These are phyloP conservation scores for Acrobasis suavella DNA, from an alignment of 2,888 invertebrate genomes.

Conservation along the genomic window DNA sequence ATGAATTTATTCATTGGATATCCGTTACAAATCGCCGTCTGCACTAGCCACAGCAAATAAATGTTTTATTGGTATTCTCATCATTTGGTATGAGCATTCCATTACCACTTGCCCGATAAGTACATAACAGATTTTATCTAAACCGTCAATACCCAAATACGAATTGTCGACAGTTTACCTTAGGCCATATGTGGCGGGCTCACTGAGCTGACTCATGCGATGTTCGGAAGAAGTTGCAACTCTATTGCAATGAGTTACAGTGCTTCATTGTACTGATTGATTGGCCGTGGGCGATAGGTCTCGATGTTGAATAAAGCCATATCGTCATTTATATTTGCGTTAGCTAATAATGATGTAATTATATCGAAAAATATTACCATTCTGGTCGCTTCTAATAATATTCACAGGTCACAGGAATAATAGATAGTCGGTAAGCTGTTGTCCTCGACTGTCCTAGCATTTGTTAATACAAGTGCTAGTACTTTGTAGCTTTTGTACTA, in stretches of 20 bases:
- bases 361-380: background rate
- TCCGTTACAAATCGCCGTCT: conserved; percentile 3
- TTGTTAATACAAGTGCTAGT: too few relatives aligned
- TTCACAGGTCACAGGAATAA: background rate
- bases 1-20: background rate
- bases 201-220: conserved; percentile 60
- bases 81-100: conserved; percentile 29
- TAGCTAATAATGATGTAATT: conserved; percentile 8
- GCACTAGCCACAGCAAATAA: conserved; percentile 3
- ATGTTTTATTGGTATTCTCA: conserved; percentile 22
- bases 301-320: conserved; percentile 12
- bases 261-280: conserved; percentile 7
- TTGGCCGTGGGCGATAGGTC: conserved; percentile 52
- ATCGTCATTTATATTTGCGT: conserved; percentile 2
- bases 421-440: too few relatives aligned
- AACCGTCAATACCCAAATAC: conserved; percentile 61
- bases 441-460: too few relatives aligned
- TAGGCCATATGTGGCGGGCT: conserved; percentile 53
- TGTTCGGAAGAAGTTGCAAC: conserved; percentile 37
- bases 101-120: conserved; percentile 32
- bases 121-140: conserved; percentile 46
- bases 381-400: background rate
- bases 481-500: too few relatives aligned
- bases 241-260: conserved; percentile 36
- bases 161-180: conserved; percentile 41